These are phyloP conservation scores for Camponotus vicinus DNA, from an alignment of 1,140 invertebrate species.

Conservation along the genomic window DNA sequence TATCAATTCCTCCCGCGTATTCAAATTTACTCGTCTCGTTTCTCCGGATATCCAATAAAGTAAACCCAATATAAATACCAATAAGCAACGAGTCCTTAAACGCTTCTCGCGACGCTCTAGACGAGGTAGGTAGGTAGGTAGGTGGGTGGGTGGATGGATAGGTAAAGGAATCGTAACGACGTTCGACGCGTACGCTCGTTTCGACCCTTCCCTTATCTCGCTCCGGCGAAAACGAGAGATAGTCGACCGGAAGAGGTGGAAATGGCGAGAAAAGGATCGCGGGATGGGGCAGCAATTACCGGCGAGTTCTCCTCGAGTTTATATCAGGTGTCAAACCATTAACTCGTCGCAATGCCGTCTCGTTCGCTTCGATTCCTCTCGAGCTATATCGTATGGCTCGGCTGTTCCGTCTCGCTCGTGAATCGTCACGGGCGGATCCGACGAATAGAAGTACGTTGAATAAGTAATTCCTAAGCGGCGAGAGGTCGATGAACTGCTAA, in stretches of 20 bases:
- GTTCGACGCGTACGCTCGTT: conserved; percentile 49
- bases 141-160: no score
- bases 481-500: conserved; percentile 33
- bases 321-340: conserved; percentile 69
- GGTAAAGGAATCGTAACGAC: conserved; percentile 54
- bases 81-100: conserved; percentile 44
- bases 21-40: conserved; percentile 21
- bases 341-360: conserved; percentile 56
- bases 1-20: not conserved
- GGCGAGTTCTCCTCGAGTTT: conserved; percentile 36
- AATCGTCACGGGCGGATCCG: conserved; percentile 22
- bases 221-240: conserved; percentile 39
- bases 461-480: conserved; percentile 46
- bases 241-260: conserved; percentile 52
- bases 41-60: conserved; percentile 28
- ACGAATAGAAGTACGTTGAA: conserved; percentile 26
- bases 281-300: conserved; percentile 63
- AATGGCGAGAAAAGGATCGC: conserved; percentile 45
- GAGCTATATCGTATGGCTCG: not conserved
- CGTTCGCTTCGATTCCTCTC: conserved; percentile 47
- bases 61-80: conserved; percentile 31
- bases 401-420: conserved; percentile 8
- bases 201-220: conserved; percentile 3
- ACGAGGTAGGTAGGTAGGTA: not conserved
- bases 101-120: conserved; percentile 25